Evolutionary conservation across 2,113 vertebrate genomes (phyloP).

Genomic region (Pelusios castaneus): DNA sequence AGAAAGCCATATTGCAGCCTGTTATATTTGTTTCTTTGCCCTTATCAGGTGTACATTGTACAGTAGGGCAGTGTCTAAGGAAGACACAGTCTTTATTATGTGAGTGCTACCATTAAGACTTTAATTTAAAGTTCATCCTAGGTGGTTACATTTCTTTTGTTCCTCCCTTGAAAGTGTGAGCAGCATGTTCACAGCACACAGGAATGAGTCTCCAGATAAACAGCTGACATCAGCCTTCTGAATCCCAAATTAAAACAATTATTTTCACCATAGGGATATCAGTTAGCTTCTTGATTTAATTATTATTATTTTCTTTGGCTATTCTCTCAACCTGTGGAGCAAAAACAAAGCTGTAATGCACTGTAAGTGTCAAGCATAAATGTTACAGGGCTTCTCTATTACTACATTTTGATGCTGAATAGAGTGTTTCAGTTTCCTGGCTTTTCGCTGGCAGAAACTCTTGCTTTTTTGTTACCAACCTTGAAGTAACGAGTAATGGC

Average conservation of each 20-base stretch:
- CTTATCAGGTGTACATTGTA: neutral
- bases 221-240: neutral
- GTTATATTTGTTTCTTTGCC: neutral
- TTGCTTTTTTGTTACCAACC: neutral
- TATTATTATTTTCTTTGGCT: neutral
- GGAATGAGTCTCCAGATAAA: neutral
- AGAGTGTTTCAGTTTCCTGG: accelerated
- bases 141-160: neutral
- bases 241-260: constrained; percentile 29
- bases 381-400: neutral
- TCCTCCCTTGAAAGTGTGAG: neutral
- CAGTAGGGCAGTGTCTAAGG: neutral
- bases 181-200: neutral
- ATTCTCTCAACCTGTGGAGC: neutral
- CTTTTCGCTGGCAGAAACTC: neutral
- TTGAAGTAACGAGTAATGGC: neutral
- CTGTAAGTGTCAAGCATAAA: neutral
- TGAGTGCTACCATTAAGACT: neutral
- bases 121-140: constrained; percentile 6
- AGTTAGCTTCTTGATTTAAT: neutral
- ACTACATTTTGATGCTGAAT: neutral
- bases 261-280: neutral
- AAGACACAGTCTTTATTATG: neutral
- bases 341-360: accelerated
- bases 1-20: neutral